Conservation (phyloP, 2,888 invertebrate species). For the Allacma fusca region DNA sequence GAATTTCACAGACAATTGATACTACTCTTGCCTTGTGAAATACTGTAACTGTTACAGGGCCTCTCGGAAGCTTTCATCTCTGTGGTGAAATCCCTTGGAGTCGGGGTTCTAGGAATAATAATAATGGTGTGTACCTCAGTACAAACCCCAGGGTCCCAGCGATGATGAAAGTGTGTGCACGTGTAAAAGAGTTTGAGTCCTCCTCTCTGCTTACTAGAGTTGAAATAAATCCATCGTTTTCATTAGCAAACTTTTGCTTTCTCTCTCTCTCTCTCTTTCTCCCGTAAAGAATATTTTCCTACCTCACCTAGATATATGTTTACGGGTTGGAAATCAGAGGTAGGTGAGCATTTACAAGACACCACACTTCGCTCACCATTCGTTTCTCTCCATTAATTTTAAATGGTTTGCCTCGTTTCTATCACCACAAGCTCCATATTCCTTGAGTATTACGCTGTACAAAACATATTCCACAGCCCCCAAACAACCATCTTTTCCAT, state of each 20-base stretch:
- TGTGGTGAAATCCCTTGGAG: not conserved
- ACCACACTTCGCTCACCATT: slow-evolving; percentile 17
- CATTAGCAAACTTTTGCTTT: slow-evolving; percentile 28
- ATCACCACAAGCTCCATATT: not conserved
- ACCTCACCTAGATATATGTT: slow-evolving; percentile 31
- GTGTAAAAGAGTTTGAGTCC: not conserved
- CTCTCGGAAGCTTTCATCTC: too few species aligned
- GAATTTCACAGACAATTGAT: too few species aligned
- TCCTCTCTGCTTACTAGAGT: not conserved
- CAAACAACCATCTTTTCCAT: not conserved
- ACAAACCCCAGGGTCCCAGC: too few species aligned
- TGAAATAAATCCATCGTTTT: slow-evolving; percentile 33
- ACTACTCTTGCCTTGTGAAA: too few species aligned
- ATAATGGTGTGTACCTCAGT: too few species aligned
- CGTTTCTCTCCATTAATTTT: slow-evolving; percentile 41
- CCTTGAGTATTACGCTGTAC: not conserved
- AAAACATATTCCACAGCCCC: not conserved
- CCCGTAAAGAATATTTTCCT: not conserved
- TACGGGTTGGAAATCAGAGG: slow-evolving; percentile 9
- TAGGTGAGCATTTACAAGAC: slow-evolving; percentile 7
- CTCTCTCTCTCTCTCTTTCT: not conserved
- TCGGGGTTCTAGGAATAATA: too few species aligned
- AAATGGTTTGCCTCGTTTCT: slow-evolving; percentile 23
- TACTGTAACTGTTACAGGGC: too few species aligned
- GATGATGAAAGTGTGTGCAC: too few species aligned